These are phyloP conservation scores for Sycophaga agraensis DNA, from an alignment of 1,140 invertebrate genomes.

Conservation along the genomic window DNA sequence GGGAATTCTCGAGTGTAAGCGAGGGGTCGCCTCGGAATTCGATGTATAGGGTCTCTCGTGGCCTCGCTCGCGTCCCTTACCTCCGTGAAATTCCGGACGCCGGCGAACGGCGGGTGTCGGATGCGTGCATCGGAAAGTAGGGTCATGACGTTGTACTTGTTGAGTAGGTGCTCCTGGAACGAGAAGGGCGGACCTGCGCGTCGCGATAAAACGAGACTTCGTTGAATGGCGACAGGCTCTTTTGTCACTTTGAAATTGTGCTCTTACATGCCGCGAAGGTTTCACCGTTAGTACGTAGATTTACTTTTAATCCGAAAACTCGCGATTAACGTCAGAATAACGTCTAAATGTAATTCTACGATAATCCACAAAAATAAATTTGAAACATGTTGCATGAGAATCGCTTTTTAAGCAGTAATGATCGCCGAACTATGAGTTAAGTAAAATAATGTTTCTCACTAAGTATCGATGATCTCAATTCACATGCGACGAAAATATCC, in stretches of 20 bases:
- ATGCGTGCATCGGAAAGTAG: constrained; percentile 20
- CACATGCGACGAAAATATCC: constrained; percentile 31
- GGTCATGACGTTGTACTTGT: constrained; percentile 31
- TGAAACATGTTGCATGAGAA: too few relatives aligned
- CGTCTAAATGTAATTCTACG: too few relatives aligned
- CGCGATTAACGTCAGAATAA: too few relatives aligned
- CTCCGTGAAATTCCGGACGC: constrained; percentile 26
- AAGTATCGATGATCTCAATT: constrained; percentile 31
- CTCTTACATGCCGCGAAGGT: too few relatives aligned
- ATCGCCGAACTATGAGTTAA: too few relatives aligned
- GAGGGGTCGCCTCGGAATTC: background rate
- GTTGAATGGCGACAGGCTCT: too few relatives aligned
- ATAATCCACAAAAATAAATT: too few relatives aligned
- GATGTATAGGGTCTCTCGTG: background rate
- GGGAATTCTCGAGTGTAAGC: background rate
- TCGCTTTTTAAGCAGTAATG: too few relatives aligned
- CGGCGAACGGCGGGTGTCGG: constrained; percentile 29
- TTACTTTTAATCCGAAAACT: too few relatives aligned
- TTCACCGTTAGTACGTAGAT: too few relatives aligned
- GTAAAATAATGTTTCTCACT: too few relatives aligned
- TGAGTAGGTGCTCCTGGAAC: constrained; percentile 32
- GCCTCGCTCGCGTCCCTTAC: constrained; percentile 17
- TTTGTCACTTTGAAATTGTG: too few relatives aligned
- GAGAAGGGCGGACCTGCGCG: constrained; percentile 25
- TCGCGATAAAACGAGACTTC: background rate